Conservation (phyloP, 2,888 invertebrate species). For the Lutraria lutraria region DNA sequence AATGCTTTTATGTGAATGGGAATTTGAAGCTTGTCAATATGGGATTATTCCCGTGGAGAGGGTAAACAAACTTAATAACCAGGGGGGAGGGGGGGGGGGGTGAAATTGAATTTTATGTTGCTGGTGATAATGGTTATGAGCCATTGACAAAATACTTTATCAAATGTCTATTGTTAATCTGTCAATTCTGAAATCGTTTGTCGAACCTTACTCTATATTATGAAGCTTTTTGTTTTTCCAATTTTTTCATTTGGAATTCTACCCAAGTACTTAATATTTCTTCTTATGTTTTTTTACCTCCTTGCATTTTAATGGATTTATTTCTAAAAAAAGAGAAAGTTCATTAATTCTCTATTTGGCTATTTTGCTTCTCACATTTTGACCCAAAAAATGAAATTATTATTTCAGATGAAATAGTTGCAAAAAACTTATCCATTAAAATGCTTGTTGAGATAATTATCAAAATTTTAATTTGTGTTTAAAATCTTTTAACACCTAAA, state of each 20-base stretch:
- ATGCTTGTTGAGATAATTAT: neutral
- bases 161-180: neutral
- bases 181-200: neutral
- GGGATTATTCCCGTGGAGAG: too few species aligned
- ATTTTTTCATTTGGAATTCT: neutral
- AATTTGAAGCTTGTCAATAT: too few species aligned
- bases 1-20: too few species aligned
- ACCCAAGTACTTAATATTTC: neutral
- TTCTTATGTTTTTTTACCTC: neutral
- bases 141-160: too few species aligned
- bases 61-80: too few species aligned
- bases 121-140: too few species aligned
- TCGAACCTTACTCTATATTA: neutral
- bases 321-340: neutral
- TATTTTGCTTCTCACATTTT: neutral
- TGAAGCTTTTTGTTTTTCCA: neutral
- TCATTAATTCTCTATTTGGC: too few species aligned
- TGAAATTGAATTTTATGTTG: too few species aligned
- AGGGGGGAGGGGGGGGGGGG: too few species aligned
- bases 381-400: neutral
- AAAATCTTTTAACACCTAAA: neutral
- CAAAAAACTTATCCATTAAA: neutral
- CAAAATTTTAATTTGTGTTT: neutral
- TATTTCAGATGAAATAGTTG: neutral
- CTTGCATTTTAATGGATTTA: neutral